phyloP scores from a whole-genome alignment of 2,888 invertebrate species.

The Caenorhabditis becei region DNA sequence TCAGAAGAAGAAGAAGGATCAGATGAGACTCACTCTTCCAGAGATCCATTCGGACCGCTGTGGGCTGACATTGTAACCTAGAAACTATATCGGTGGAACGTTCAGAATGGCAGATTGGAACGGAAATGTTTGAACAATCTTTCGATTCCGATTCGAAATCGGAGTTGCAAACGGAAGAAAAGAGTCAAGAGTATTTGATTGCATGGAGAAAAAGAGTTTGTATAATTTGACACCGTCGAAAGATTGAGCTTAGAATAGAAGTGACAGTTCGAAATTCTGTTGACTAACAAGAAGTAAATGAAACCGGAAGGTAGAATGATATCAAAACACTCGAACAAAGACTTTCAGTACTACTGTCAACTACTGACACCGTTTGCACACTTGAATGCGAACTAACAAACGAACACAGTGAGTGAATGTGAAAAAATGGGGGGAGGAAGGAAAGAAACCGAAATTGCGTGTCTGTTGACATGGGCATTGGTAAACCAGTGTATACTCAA shows the following conservation, averaged over 20 bases:
- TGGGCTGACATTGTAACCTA: constrained; percentile 45
- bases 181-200: not conserved
- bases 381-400: constrained; percentile 18
- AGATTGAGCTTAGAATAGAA: too few relatives aligned
- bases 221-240: too few relatives aligned
- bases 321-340: not conserved
- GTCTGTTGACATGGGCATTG: constrained; percentile 32
- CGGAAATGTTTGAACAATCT: constrained; percentile 28
- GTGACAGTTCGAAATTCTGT: too few relatives aligned
- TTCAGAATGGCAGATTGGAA: constrained; percentile 6
- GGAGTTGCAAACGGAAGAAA: not conserved
- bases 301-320: not conserved
- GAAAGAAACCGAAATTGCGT: constrained; percentile 18
- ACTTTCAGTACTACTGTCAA: constrained; percentile 5
- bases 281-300: not conserved
- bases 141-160: not conserved
- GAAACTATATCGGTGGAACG: too few relatives aligned
- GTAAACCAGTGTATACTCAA: constrained; percentile 22
- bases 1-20: not conserved
- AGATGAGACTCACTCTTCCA: constrained; percentile 34
- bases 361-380: not conserved
- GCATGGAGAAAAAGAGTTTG: too few relatives aligned
- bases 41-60: constrained; percentile 52
- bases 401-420: constrained; percentile 21
- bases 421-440: not conserved